These are phyloP conservation scores for Benthosema pterotum DNA, from an alignment of 2,797 vertebrate species.

Conservation along the genomic window DNA sequence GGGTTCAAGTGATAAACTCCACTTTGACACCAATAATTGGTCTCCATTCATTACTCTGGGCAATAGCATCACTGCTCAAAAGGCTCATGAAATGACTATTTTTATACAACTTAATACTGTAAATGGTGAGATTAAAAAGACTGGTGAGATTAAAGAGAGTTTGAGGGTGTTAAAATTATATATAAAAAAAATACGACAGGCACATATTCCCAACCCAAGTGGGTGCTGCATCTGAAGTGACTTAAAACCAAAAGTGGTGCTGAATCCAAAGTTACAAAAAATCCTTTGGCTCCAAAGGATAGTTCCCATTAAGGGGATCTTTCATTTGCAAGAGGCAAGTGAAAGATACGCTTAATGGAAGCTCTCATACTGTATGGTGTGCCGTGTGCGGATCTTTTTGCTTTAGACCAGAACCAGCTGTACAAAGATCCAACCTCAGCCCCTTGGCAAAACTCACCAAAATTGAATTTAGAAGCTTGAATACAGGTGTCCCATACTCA, in stretches of 20 bases:
- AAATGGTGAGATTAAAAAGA: conserved; percentile 68
- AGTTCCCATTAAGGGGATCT: no score
- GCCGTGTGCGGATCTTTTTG: neutral
- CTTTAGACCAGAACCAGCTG: conserved; percentile 62
- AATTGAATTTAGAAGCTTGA: conserved; percentile 64
- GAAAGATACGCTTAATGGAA: no score
- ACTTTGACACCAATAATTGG: conserved; percentile 6
- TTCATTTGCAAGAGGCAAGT: no score
- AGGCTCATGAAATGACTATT: conserved; percentile 59
- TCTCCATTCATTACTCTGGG: conserved; percentile 25
- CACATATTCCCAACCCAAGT: no score
- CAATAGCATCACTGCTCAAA: conserved; percentile 20
- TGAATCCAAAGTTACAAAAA: no score
- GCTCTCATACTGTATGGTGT: no score
- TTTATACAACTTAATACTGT: conserved; percentile 55
- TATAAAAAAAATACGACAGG: no score
- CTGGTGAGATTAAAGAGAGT: conserved; percentile 78
- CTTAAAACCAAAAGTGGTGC: no score
- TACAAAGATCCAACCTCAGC: conserved; percentile 73
- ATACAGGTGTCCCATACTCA: conserved; percentile 58
- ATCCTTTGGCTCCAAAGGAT: no score
- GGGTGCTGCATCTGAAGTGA: no score
- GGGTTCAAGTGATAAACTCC: no score
- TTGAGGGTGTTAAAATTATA: conserved; percentile 43
- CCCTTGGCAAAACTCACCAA: conserved; percentile 62